Evolutionary conservation across 2,113 vertebrate species (phyloP).

Genomic region (Eretmochelys imbricata): DNA sequence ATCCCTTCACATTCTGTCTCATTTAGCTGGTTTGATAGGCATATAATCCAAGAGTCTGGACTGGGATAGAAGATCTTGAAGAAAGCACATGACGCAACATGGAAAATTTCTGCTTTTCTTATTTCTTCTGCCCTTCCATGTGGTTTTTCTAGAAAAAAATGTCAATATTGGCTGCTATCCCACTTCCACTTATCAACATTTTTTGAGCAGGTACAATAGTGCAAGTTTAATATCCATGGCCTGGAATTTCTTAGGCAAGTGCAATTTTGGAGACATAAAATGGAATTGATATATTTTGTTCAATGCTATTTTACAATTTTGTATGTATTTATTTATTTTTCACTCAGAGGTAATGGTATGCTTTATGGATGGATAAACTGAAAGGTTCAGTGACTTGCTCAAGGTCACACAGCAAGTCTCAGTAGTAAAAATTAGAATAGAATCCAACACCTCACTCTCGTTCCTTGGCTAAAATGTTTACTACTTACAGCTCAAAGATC

Average conservation of each 20-base stretch:
- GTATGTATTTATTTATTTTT: not conserved
- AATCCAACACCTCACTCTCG: not conserved
- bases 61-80: not conserved
- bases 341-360: not conserved
- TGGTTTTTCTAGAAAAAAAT: not conserved
- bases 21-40: not conserved
- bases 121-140: not conserved
- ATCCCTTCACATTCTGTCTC: not conserved
- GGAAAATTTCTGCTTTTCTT: not conserved
- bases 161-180: not conserved
- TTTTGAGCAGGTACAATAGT: not conserved
- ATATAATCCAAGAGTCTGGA: not conserved
- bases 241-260: not conserved
- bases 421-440: not conserved
- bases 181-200: not conserved
- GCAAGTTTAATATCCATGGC: not conserved
- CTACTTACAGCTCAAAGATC: not conserved
- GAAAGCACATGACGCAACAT: not conserved
- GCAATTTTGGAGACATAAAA: accelerated
- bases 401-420: not conserved
- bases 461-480: not conserved
- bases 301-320: not conserved
- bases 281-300: not conserved
- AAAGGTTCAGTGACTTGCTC: not conserved
- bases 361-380: not conserved